Evolutionary conservation across 2,888 invertebrate genomes (phyloP).

Genomic region (Philereme vetulata): DNA sequence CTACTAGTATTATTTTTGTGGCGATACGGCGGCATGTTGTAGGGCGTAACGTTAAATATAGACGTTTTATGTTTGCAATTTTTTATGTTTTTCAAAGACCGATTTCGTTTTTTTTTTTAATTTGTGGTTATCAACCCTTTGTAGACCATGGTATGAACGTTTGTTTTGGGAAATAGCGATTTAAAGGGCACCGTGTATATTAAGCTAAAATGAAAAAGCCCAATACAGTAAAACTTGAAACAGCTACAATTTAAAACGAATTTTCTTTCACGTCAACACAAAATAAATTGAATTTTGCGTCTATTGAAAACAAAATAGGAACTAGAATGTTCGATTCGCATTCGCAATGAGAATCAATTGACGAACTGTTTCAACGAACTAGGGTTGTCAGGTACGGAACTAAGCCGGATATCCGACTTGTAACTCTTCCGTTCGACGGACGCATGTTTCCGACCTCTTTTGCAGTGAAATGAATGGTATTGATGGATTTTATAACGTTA

Average conservation of each 20-base stretch:
- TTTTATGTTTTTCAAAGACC: no score
- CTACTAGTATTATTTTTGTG: no score
- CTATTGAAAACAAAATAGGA: slow-evolving; percentile 33
- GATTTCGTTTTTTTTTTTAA: no score
- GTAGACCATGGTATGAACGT: no score
- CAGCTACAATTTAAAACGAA: slow-evolving; percentile 18
- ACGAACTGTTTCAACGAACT: slow-evolving; percentile 29
- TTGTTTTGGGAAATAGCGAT: no score
- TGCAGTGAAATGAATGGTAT: no score
- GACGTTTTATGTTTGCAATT: no score
- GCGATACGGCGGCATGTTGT: no score
- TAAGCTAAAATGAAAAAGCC: not conserved
- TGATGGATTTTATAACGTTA: no score
- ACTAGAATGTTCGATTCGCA: slow-evolving; percentile 33
- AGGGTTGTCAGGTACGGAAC: slow-evolving; percentile 7
- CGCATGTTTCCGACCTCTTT: not conserved
- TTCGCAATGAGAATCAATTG: slow-evolving; percentile 36
- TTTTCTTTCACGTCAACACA: slow-evolving; percentile 20
- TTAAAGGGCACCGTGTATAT: no score
- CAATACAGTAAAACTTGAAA: slow-evolving; percentile 10
- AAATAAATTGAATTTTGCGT: slow-evolving; percentile 34
- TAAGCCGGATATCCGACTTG: not conserved
- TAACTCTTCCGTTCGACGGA: not conserved
- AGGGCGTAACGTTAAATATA: no score
- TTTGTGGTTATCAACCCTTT: no score